Base-by-base conservation (phyloP, 2,113 vertebrate genomes). In the Catharus bicknelli region DNA sequence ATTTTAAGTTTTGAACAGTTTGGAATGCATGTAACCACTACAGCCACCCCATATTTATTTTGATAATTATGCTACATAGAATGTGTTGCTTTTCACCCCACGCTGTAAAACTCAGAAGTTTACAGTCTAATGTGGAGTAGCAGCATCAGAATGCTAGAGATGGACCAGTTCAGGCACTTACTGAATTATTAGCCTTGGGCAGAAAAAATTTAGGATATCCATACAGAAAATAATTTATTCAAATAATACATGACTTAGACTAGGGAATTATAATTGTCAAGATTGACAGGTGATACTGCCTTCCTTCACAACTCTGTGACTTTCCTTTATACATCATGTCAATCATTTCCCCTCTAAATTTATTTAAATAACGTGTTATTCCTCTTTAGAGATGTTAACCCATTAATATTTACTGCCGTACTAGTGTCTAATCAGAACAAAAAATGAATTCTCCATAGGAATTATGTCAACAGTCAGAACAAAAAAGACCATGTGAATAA, bases 211-310 rank as follows among this genome's bases (percentile, higher is more conserved):
- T 70, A 43, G 75, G 83, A 47, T 91, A 83, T 62, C 67, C 20
- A 51, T 62, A 83, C 13, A 73, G 74, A 63, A 83, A 84, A 80
- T 55, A 26, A 10, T 77, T 91, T 94, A 77, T 80, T 95, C 26
- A 90, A 90, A 80, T 83, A 88, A 69, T 85, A 48, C 34, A 66
- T 82, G 79, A 80, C 55, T 90, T 55, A 90, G 62, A 87, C 36
- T 67, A 61, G 29, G 63, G n/a, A 93, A 77, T 94, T 94, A 42
- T 62, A 83, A 80, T 86, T 83, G 51, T 91, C 38, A 77, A 88
- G 75, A 94, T 50, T 95, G 93, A 86, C 93, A 90, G 79, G 90
- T 93, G 92, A 94, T 96, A 94, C 40, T 74, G 72, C 73, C 42
- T 94, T 87, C 27, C 40, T 94, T 95, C 88, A 90, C 85, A 90